These are phyloP conservation scores for Tragelaphus buxtoni DNA, from an alignment of 2,113 vertebrate genomes.

Conservation along the genomic window DNA sequence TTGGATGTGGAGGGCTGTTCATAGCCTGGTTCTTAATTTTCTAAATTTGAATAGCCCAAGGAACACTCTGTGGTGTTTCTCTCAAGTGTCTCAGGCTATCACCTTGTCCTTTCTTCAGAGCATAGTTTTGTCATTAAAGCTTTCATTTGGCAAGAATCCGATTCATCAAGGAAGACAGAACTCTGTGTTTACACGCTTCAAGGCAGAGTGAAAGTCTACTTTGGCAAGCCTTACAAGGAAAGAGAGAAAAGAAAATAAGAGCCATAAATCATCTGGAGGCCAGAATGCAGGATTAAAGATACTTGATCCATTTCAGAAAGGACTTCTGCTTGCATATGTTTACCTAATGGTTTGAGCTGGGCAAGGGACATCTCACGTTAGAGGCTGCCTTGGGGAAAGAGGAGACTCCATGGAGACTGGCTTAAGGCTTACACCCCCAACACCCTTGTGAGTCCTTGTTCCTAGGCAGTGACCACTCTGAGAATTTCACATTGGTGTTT, in stretches of 20 bases:
- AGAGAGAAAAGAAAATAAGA: conserved; percentile 74
- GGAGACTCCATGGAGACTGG: background rate
- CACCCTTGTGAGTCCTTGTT: conserved; percentile 53
- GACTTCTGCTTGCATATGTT: conserved; percentile 40
- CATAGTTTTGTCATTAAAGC: conserved; percentile 61
- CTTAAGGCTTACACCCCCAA: background rate
- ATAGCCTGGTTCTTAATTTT: background rate
- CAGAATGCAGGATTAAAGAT: conserved; percentile 70
- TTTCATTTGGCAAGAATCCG: conserved; percentile 54
- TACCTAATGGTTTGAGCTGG: background rate
- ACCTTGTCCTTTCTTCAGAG: conserved; percentile 47
- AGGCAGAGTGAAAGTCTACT: conserved; percentile 69
- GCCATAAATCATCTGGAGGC: conserved; percentile 66
- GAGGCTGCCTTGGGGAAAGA: background rate
- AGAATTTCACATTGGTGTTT: conserved; percentile 70
- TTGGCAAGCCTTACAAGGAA: conserved; percentile 74
- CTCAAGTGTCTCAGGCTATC: background rate
- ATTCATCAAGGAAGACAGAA: conserved; percentile 57
- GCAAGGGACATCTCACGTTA: conserved; percentile 22
- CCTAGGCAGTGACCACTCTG: conserved; percentile 59
- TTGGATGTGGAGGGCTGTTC: background rate
- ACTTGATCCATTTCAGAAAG: conserved; percentile 62
- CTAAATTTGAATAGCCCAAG: background rate
- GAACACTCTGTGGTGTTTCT: background rate
- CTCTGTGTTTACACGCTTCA: conserved; percentile 62